A percentile compares a stretch with the other conserved stretches of the same genome.
Evolutionary conservation across 2,888 invertebrate genomes (phyloP).

Genomic region (Paralinhomoeus sp.): DNA sequence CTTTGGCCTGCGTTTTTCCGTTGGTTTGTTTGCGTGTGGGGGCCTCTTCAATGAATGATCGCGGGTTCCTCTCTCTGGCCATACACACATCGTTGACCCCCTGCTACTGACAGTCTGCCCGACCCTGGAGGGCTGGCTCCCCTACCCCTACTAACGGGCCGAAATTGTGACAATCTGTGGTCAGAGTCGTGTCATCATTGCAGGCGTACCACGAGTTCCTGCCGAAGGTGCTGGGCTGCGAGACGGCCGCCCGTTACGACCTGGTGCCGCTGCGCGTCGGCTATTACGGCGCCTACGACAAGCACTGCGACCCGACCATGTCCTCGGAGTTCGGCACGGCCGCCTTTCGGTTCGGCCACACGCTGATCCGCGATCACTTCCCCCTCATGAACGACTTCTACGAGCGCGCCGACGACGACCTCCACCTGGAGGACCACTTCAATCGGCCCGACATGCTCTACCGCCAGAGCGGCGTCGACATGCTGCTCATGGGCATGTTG

Average conservation of each 20-base stretch:
- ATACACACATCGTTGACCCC: too few relatives aligned
- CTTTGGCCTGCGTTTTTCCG: too few relatives aligned
- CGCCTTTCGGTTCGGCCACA: slow-evolving; percentile 43
- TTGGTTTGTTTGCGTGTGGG: too few relatives aligned
- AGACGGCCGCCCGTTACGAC: slow-evolving; percentile 64
- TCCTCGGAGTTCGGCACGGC: slow-evolving; percentile 59
- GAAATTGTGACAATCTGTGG: too few relatives aligned
- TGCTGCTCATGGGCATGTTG: not conserved
- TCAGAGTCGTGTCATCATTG: too few relatives aligned
- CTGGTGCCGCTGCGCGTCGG: slow-evolving; percentile 45
- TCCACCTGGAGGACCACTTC: slow-evolving; percentile 53
- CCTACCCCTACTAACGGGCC: too few relatives aligned
- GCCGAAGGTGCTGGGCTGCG: slow-evolving; percentile 69
- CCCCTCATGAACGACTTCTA: slow-evolving; percentile 33
- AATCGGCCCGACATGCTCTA: slow-evolving; percentile 62
- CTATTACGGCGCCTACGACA: slow-evolving; percentile 36
- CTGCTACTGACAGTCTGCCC: too few relatives aligned
- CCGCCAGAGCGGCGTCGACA: slow-evolving; percentile 9
- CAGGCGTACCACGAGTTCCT: slow-evolving; percentile 35
- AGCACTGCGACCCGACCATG: slow-evolving; percentile 45
- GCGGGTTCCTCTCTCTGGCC: too few relatives aligned
- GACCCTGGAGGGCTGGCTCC: too few relatives aligned
- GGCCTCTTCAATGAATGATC: too few relatives aligned
- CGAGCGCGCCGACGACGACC: slow-evolving; percentile 5
- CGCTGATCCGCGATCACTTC: slow-evolving; percentile 54